Conservation (phyloP, 2,113 vertebrate genomes). For the Eretmochelys imbricata region DNA sequence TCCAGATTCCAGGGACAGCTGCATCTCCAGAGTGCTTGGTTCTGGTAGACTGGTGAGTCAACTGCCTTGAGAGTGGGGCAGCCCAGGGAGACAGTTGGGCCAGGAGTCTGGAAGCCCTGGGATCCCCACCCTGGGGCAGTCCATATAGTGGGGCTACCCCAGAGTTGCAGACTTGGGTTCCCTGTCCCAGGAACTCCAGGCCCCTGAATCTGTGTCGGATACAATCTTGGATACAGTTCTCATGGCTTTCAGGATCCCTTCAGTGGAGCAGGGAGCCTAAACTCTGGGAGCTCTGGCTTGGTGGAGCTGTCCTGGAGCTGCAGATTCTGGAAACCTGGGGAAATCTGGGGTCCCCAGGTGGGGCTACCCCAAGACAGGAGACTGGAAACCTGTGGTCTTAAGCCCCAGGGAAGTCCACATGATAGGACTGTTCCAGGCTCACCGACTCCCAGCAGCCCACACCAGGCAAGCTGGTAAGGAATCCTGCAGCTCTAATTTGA, state of each 20-base stretch:
- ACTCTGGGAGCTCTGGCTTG: neutral
- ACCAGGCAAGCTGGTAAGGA: neutral
- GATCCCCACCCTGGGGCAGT: neutral
- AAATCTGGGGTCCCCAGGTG: neutral
- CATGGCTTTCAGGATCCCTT: neutral
- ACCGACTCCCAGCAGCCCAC: neutral
- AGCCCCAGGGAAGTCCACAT: neutral
- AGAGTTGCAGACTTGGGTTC: neutral
- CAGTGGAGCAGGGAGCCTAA: neutral
- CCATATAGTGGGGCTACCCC: neutral
- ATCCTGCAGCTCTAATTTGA: neutral
- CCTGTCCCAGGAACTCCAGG: neutral
- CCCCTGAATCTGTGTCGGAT: neutral
- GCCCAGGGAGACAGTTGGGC: neutral
- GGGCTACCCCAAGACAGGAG: too few species aligned
- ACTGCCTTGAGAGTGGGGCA: neutral
- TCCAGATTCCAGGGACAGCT: neutral
- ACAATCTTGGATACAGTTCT: too few species aligned
- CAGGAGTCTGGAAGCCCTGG: neutral
- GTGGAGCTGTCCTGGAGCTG: neutral
- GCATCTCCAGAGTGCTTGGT: neutral
- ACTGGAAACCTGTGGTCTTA: too few species aligned
- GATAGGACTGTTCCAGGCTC: neutral
- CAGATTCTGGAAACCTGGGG: neutral
- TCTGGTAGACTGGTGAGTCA: neutral